Percentiles rank a stretch among this genome's conserved stretches.
Conservation (phyloP, 2,113 vertebrate species). For the Pelusios castaneus region DNA sequence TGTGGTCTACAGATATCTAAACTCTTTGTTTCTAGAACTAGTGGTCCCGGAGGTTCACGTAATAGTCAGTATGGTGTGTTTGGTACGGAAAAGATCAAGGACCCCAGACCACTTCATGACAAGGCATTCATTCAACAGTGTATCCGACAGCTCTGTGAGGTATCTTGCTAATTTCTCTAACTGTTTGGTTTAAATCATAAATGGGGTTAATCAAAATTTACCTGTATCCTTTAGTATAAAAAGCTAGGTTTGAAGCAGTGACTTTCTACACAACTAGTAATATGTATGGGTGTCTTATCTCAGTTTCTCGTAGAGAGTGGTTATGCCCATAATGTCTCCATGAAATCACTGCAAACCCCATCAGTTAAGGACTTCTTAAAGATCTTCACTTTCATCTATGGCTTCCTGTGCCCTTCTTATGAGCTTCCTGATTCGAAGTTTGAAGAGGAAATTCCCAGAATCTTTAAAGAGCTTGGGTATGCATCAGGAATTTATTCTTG, state of each 20-base stretch:
- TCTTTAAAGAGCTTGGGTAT: slow-evolving; percentile 92
- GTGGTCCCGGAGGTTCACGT: slow-evolving; percentile 81
- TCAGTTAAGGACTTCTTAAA: slow-evolving; percentile 95
- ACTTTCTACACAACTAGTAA: not conserved
- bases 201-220: not conserved
- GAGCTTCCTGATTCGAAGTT: slow-evolving; percentile 90
- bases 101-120: slow-evolving; percentile 92
- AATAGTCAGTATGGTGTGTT: slow-evolving; percentile 88
- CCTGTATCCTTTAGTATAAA: not conserved
- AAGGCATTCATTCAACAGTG: slow-evolving; percentile 94
- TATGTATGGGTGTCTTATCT: not conserved
- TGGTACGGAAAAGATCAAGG: slow-evolving; percentile 94
- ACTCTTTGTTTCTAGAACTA: slow-evolving; percentile 73
- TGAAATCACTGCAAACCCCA: slow-evolving; percentile 92
- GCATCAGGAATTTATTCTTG: not conserved
- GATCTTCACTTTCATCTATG: slow-evolving; percentile 93
- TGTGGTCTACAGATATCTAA: not conserved
- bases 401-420: slow-evolving; percentile 87
- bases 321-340: slow-evolving; percentile 83
- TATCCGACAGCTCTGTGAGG: slow-evolving; percentile 93
- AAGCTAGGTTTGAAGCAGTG: too few relatives aligned
- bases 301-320: slow-evolving; percentile 90
- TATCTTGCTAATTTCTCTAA: slow-evolving; percentile 57
- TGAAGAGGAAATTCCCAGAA: slow-evolving; percentile 94
- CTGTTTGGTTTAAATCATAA: not conserved